These are phyloP conservation scores for Leptodactylus fuscus DNA, from an alignment of 2,113 vertebrate genomes.

Conservation along the genomic window DNA sequence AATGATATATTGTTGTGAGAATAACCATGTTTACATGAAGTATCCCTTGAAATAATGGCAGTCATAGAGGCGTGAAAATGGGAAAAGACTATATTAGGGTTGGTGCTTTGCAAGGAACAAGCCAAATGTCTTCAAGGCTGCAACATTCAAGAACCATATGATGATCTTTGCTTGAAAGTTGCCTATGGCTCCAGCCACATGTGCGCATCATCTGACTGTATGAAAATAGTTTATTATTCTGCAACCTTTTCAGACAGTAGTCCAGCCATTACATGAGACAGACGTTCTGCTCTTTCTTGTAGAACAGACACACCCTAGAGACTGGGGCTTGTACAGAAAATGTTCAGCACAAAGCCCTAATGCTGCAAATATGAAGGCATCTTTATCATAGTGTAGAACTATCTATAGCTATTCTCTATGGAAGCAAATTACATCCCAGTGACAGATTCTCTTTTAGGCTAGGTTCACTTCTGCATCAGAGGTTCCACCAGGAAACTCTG, in stretches of 20 bases:
- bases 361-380: too few species aligned
- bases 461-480: too few species aligned
- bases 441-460: too few species aligned
- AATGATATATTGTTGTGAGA: neutral
- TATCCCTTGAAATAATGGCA: neutral
- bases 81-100: neutral
- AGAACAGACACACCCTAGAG: neutral
- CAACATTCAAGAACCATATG: neutral
- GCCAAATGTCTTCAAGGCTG: neutral
- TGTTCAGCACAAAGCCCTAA: too few species aligned
- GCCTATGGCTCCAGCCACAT: neutral
- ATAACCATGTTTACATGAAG: too few species aligned
- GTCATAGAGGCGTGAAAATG: neutral
- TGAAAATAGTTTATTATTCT: neutral
- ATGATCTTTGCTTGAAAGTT: neutral
- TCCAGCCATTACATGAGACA: neutral
- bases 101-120: neutral
- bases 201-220: neutral
- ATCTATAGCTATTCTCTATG: too few species aligned
- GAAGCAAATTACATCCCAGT: too few species aligned
- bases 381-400: too few species aligned
- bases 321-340: too few species aligned
- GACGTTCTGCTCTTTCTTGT: neutral
- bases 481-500: too few species aligned
- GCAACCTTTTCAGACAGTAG: neutral